A percentile compares a stretch with the other conserved stretches of the same genome.
Evolutionary conservation across 1,140 invertebrate species (phyloP).

Genomic region (Drosophila mayri): DNA sequence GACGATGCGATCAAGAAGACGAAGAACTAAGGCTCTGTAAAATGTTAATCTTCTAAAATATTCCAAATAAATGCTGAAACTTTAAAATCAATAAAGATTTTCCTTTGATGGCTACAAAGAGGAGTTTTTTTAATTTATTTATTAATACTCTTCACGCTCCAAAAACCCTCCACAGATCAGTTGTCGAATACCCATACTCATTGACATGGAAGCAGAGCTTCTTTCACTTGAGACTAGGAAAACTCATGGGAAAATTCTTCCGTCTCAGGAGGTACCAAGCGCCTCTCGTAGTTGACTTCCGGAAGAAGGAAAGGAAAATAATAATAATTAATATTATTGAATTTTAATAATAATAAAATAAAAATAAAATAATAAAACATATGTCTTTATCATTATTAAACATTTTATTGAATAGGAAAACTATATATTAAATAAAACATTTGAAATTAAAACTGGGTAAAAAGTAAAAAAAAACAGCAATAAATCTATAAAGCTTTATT

Average conservation of each 20-base stretch:
- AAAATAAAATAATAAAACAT: background rate
- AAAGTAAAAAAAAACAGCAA: too few relatives aligned
- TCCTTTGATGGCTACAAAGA: too few relatives aligned
- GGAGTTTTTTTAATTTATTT: background rate
- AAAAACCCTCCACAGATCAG: background rate
- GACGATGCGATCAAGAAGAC: background rate
- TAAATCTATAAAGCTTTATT: background rate
- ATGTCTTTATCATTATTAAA: background rate
- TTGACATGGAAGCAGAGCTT: background rate
- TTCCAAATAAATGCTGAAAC: slow-evolving; percentile 7
- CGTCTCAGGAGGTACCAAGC: too few relatives aligned
- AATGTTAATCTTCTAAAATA: background rate
- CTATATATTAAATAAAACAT: too few relatives aligned
- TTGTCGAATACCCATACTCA: background rate
- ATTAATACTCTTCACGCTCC: background rate
- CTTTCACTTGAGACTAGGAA: background rate
- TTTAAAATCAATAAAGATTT: background rate
- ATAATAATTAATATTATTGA: too few relatives aligned
- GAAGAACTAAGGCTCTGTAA: slow-evolving; percentile 4
- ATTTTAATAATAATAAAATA: too few relatives aligned
- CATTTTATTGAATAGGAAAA: background rate
- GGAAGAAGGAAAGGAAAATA: background rate
- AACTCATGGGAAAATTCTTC: background rate
- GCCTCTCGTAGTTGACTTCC: background rate
- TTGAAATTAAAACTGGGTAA: too few relatives aligned